Conservation (phyloP, 2,888 invertebrate genomes). For the Acleris holmiana region DNA sequence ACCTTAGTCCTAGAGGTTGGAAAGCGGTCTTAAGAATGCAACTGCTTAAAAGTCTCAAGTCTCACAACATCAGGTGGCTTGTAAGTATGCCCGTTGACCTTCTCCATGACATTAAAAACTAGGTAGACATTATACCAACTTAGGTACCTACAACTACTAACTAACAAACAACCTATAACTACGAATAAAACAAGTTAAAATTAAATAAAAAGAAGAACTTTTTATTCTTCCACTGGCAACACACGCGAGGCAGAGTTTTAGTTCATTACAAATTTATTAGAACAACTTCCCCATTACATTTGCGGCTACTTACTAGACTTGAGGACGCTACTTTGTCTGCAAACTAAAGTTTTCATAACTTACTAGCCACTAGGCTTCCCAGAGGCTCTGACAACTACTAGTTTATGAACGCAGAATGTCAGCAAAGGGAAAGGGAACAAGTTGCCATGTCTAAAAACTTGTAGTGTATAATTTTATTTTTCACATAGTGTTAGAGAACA, state of each 20-base stretch:
- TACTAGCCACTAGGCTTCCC: slow-evolving; percentile 47
- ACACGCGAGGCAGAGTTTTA: slow-evolving; percentile 27
- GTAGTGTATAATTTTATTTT: slow-evolving; percentile 1
- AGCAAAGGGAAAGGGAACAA: slow-evolving; percentile 11
- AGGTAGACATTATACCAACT: too few species aligned
- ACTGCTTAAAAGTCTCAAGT: too few species aligned
- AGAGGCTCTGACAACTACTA: slow-evolving; percentile 38
- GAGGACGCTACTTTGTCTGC: slow-evolving; percentile 49
- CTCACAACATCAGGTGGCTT: too few species aligned
- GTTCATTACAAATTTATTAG: slow-evolving; percentile 42
- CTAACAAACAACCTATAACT: too few species aligned
- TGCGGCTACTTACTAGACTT: slow-evolving; percentile 43
- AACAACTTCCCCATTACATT: slow-evolving; percentile 53
- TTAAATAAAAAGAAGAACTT: too few species aligned
- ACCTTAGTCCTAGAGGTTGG: too few species aligned
- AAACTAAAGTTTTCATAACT: slow-evolving; percentile 53
- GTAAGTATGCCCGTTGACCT: too few species aligned
- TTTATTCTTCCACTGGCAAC: background rate
- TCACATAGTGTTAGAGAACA: too few species aligned
- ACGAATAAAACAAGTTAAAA: too few species aligned
- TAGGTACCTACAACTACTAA: too few species aligned
- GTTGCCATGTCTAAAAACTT: slow-evolving; percentile 13
- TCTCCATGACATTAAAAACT: too few species aligned
- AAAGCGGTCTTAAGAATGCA: too few species aligned
- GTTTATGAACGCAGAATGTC: slow-evolving; percentile 30